A percentile compares a stretch with the other conserved stretches of the same genome.
Evolutionary conservation across 1,140 invertebrate genomes (phyloP).

Genomic region (Hycleus cichorii): DNA sequence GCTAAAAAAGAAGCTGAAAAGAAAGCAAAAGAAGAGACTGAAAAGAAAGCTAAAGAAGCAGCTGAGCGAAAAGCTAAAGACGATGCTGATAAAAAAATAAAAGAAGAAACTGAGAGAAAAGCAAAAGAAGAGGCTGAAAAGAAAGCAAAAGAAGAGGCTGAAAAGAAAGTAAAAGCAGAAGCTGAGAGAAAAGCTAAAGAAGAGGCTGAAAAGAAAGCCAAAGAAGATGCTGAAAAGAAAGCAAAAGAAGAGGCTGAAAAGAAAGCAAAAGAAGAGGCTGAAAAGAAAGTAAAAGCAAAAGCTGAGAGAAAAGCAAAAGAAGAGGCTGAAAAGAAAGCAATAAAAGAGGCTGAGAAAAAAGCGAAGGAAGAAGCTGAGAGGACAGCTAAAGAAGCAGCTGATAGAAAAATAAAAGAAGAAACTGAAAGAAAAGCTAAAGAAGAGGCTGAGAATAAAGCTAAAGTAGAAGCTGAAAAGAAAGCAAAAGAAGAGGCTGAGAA

Average conservation of each 20-base stretch:
- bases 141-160: conserved; percentile 23
- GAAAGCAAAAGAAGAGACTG: not conserved
- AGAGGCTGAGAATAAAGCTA: conserved; percentile 23
- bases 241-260: conserved; percentile 23
- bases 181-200: conserved; percentile 26
- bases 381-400: conserved; percentile 14
- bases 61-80: conserved; percentile 7
- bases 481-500: conserved; percentile 13
- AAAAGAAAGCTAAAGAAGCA: conserved; percentile 7
- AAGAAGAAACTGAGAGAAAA: conserved; percentile 23
- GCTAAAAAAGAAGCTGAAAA: not conserved
- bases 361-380: conserved; percentile 2
- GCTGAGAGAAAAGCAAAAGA: conserved; percentile 25
- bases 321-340: conserved; percentile 22
- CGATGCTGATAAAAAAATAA: conserved; percentile 8
- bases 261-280: conserved; percentile 17
- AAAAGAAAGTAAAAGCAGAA: conserved; percentile 15
- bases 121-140: conserved; percentile 20
- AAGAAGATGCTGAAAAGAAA: conserved; percentile 25
- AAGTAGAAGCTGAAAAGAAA: conserved; percentile 21
- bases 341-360: conserved; percentile 4
- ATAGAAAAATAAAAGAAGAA: conserved; percentile 14
- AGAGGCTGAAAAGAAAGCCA: conserved; percentile 24
- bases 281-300: conserved; percentile 21
- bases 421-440: conserved; percentile 25